Evolutionary conservation across 2,888 invertebrate species (phyloP).

Genomic region (Drymonia ruficornis): DNA sequence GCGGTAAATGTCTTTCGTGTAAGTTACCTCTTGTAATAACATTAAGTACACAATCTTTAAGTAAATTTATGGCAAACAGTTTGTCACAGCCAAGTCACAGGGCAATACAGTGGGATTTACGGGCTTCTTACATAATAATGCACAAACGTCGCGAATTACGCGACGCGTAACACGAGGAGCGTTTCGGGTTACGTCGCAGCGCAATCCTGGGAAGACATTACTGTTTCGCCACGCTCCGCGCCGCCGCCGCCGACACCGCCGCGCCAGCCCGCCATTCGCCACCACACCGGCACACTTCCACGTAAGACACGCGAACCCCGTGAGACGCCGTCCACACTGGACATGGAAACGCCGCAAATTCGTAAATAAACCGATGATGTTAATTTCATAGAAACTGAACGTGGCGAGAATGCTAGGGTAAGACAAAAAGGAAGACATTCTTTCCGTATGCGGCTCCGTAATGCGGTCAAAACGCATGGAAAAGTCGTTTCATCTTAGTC

Average conservation of each 20-base stretch:
- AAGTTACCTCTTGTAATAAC: no score
- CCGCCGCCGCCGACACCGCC: not conserved
- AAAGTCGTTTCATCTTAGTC: no score
- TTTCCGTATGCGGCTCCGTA: no score
- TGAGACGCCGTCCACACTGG: conserved; percentile 29
- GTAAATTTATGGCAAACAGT: not conserved
- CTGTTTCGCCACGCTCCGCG: conserved; percentile 60
- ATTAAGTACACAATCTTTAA: no score
- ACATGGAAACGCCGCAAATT: conserved; percentile 14
- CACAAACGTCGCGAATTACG: conserved; percentile 40
- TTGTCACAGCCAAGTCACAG: not conserved
- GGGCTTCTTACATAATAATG: conserved; percentile 20
- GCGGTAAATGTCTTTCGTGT: no score
- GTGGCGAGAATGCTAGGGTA: not conserved
- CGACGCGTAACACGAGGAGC: conserved; percentile 60
- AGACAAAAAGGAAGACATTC: no score
- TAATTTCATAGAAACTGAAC: not conserved
- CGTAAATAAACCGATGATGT: not conserved
- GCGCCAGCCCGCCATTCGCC: conserved; percentile 21
- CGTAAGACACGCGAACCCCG: conserved; percentile 68
- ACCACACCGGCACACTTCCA: conserved; percentile 55
- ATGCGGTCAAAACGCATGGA: no score
- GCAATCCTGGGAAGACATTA: conserved; percentile 76
- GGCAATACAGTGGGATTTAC: not conserved
- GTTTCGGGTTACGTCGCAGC: conserved; percentile 65